Percentiles rank a stretch among this genome's conserved stretches.
phyloP scores from a whole-genome alignment of 2,888 invertebrate genomes.

The Adelphocoris suturalis region DNA sequence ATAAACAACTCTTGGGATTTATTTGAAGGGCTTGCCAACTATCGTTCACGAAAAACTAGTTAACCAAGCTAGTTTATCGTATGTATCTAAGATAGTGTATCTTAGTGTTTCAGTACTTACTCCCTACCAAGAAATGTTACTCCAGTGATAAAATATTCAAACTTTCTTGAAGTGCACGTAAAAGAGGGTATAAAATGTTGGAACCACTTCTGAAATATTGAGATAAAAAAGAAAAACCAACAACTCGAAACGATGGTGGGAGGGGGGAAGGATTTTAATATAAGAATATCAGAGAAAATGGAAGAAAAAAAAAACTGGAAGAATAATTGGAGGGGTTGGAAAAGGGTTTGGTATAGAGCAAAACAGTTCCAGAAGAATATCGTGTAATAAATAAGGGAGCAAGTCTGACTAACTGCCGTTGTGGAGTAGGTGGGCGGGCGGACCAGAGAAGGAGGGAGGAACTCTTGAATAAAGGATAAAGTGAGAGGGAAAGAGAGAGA shows the following conservation, averaged over 20 bases:
- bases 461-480: slow-evolving; percentile 52
- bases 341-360: slow-evolving; percentile 57
- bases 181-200: neutral
- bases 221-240: no score
- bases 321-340: slow-evolving; percentile 61
- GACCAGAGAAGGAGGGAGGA: slow-evolving; percentile 25
- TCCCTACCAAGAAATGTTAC: no score
- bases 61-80: no score
- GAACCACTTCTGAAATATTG: neutral
- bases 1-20: no score
- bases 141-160: no score
- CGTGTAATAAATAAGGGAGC: slow-evolving; percentile 69
- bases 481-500: neutral
- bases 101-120: no score
- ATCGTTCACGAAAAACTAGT: no score
- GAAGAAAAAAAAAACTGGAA: slow-evolving; percentile 46
- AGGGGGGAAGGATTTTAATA: neutral
- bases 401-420: slow-evolving; percentile 69
- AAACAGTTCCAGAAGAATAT: slow-evolving; percentile 69
- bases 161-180: no score
- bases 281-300: slow-evolving; percentile 24
- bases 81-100: no score
- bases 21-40: no score
- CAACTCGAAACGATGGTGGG: no score
- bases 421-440: slow-evolving; percentile 65